A percentile compares a stretch with the other conserved stretches of the same genome.
Evolutionary conservation across 2,797 vertebrate genomes (phyloP).

Genomic region (Coranthus polyacanthus): DNA sequence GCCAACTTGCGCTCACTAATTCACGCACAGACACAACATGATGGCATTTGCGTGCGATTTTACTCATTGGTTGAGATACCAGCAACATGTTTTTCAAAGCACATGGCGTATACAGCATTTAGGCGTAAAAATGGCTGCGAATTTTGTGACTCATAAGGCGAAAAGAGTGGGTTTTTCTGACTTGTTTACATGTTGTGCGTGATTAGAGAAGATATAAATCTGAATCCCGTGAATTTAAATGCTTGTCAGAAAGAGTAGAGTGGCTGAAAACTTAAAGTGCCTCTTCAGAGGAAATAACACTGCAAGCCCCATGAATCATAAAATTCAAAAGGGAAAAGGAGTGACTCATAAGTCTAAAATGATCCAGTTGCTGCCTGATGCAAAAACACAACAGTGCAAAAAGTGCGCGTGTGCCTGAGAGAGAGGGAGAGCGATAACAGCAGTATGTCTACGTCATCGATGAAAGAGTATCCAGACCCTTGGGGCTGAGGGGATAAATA

Average conservation of each 20-base stretch:
- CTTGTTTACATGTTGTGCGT: conserved; percentile 22
- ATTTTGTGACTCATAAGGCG: not conserved
- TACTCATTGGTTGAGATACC: not conserved
- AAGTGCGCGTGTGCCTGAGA: not conserved
- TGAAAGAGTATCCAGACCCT: conserved; percentile 58
- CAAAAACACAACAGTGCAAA: conserved; percentile 37
- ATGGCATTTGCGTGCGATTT: not conserved
- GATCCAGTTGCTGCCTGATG: conserved; percentile 45
- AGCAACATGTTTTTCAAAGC: no score
- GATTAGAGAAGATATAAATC: conserved; percentile 20
- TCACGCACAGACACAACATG: not conserved
- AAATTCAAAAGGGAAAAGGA: conserved; percentile 41
- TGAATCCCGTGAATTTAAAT: not conserved
- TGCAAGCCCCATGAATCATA: conserved; percentile 54
- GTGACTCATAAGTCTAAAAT: conserved; percentile 54
- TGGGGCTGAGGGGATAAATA: conserved; percentile 68
- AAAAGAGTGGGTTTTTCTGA: not conserved
- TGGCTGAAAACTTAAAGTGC: conserved; percentile 44
- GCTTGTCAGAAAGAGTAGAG: conserved; percentile 20
- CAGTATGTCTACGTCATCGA: conserved; percentile 48
- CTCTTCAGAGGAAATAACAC: conserved; percentile 34
- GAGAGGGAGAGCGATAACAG: conserved; percentile 28
- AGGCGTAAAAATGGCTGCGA: not conserved
- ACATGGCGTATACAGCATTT: not conserved
- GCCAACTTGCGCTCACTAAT: not conserved